A percentile compares a stretch with the other conserved stretches of the same genome.
phyloP scores from a whole-genome alignment of 1,140 invertebrate species.

The Lordiphosa mommai region DNA sequence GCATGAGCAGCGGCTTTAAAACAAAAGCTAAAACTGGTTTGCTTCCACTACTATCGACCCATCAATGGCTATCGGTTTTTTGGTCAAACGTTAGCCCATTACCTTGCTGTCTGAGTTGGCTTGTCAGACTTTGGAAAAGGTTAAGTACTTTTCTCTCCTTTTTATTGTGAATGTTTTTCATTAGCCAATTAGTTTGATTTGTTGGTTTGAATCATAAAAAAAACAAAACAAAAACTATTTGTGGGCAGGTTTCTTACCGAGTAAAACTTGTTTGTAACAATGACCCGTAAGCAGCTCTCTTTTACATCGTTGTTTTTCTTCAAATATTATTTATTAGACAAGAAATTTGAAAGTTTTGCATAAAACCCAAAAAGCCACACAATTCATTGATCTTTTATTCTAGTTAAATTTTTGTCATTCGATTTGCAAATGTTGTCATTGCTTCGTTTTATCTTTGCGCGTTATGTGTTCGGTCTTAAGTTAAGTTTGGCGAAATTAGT shows the following conservation, averaged over 20 bases:
- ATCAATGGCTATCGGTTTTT: conserved; percentile 59
- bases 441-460: conserved; percentile 49
- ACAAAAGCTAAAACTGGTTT: conserved; percentile 55
- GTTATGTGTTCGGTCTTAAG: conserved; percentile 22
- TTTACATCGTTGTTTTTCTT: not conserved
- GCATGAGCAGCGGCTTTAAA: conserved; percentile 42
- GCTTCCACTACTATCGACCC: conserved; percentile 16
- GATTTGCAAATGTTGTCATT: no score
- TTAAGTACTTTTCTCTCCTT: conserved; percentile 4
- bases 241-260: conserved; percentile 11
- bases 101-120: conserved; percentile 2
- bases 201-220: conserved; percentile 18
- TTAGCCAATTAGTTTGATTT: conserved; percentile 38
- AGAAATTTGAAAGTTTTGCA: conserved; percentile 9
- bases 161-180: conserved; percentile 27
- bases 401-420: conserved; percentile 21
- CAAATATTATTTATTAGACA: conserved; percentile 1
- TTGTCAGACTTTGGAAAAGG: conserved; percentile 1
- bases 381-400: conserved; percentile 39
- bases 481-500: conserved; percentile 48
- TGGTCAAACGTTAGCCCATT: conserved; percentile 34
- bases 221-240: not conserved
- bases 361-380: not conserved
- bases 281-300: conserved; percentile 29
- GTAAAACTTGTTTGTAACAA: conserved; percentile 26